phyloP scores from a whole-genome alignment of 2,797 vertebrate genomes.

The Esox lucius region DNA sequence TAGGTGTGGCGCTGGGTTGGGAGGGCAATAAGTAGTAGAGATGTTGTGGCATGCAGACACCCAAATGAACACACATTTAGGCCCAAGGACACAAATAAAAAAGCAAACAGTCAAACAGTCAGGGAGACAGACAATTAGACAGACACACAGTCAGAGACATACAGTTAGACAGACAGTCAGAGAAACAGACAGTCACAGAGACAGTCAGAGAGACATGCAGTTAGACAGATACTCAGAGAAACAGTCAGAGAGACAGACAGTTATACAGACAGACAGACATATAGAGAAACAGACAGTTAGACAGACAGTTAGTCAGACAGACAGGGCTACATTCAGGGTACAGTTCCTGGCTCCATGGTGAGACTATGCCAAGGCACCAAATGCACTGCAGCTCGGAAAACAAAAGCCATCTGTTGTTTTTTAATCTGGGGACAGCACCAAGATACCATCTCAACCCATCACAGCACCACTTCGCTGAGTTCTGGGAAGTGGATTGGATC shows the following conservation, averaged over 20 bases:
- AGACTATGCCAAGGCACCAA: not conserved
- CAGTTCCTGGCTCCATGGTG: not conserved
- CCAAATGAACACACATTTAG: not conserved
- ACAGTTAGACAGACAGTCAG: not conserved
- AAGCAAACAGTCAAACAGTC: not conserved
- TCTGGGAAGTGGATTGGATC: slow-evolving; percentile 1
- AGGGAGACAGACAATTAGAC: too few relatives aligned
- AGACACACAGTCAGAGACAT: not conserved
- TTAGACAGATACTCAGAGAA: not conserved
- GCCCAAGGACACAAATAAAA: too few relatives aligned
- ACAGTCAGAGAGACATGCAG: not conserved
- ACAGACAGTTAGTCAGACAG: not conserved
- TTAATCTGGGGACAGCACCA: slow-evolving; percentile 6
- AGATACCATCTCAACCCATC: slow-evolving; percentile 11
- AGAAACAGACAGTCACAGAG: not conserved
- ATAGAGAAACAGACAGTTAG: not conserved
- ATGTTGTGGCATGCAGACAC: not conserved
- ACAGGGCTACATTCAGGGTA: not conserved
- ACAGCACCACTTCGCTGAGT: slow-evolving; percentile 10
- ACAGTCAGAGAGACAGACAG: too few relatives aligned
- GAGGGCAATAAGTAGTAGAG: not conserved
- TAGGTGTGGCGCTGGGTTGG: not conserved
- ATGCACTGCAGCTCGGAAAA: slow-evolving; percentile 3
- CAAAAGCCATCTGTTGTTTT: slow-evolving; percentile 34
- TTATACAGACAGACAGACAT: not conserved